Percentiles rank a stretch among this genome's conserved stretches.
Conservation (phyloP, 2,888 invertebrate genomes). For the Philonicus albiceps region DNA sequence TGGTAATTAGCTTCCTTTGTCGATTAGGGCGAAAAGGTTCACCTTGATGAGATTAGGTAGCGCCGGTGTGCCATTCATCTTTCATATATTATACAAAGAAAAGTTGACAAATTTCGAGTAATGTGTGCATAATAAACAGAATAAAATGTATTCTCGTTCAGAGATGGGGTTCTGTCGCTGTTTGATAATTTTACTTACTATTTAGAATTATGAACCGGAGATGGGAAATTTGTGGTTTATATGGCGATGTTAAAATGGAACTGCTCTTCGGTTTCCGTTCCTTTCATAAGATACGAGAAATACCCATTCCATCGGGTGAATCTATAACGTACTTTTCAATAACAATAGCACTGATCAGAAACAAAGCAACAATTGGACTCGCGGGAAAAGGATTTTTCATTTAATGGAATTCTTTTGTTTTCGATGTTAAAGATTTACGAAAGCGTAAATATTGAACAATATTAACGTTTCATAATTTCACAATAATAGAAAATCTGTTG, state of each 20-base stretch:
- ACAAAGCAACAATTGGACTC: not conserved
- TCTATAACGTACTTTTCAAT: not conserved
- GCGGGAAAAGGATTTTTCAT: not conserved
- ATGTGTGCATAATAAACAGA: not conserved
- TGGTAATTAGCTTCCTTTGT: not conserved
- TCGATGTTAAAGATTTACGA: not conserved
- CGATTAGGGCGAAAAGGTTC: not conserved
- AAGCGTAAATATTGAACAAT: too few species aligned
- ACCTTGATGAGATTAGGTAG: not conserved
- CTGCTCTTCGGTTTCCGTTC: not conserved
- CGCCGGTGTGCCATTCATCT: not conserved
- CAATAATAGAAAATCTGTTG: too few species aligned
- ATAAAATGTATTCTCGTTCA: not conserved
- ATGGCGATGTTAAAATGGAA: not conserved
- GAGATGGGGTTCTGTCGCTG: not conserved
- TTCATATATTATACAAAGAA: not conserved
- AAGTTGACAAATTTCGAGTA: not conserved
- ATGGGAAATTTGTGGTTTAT: not conserved
- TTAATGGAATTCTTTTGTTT: not conserved
- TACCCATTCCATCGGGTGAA: not conserved
- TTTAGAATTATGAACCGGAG: too few species aligned
- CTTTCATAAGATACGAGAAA: not conserved
- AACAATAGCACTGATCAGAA: not conserved
- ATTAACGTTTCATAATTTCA: not conserved
- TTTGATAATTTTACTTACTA: too few species aligned